These are phyloP conservation scores for Hydrolagus affinis DNA, from an alignment of 2,113 vertebrate genomes.

Conservation along the genomic window DNA sequence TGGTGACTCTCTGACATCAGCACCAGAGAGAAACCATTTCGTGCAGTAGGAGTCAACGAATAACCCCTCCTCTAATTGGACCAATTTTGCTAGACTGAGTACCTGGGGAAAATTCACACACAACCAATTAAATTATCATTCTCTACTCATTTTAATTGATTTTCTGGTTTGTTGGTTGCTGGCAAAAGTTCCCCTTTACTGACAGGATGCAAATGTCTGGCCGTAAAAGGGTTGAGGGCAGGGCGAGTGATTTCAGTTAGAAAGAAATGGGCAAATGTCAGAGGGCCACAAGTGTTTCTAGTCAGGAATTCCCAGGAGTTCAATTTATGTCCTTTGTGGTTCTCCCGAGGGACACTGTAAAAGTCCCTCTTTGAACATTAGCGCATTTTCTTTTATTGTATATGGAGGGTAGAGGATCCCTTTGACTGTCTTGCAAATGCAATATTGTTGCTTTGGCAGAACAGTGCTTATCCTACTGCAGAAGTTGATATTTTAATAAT, in stretches of 20 bases:
- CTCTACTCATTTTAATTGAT: background rate
- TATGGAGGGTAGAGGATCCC: background rate
- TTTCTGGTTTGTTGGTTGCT: background rate
- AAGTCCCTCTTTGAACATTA: slow-evolving; percentile 36
- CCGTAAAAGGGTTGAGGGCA: background rate
- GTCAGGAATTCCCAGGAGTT: slow-evolving; percentile 34
- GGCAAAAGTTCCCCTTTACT: background rate
- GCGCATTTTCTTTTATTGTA: background rate
- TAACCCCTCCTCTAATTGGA: background rate
- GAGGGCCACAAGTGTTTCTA: slow-evolving; percentile 34
- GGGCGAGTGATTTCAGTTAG: background rate
- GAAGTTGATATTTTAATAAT: background rate
- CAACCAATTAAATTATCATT: background rate
- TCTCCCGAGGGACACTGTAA: slow-evolving; percentile 36
- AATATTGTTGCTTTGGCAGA: slow-evolving; percentile 2
- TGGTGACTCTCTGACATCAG: background rate
- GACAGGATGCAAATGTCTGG: background rate
- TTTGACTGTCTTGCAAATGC: background rate
- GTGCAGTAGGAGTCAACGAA: background rate
- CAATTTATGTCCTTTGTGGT: slow-evolving; percentile 35
- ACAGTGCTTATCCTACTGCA: background rate
- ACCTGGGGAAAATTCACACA: background rate
- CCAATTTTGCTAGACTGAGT: background rate
- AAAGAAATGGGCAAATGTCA: slow-evolving; percentile 23
- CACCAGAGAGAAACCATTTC: background rate